Evolutionary conservation across 2,797 vertebrate genomes (phyloP), one percentile per base, ranked within the genome.

Genomic region (Hipposideros larvatus): DNA sequence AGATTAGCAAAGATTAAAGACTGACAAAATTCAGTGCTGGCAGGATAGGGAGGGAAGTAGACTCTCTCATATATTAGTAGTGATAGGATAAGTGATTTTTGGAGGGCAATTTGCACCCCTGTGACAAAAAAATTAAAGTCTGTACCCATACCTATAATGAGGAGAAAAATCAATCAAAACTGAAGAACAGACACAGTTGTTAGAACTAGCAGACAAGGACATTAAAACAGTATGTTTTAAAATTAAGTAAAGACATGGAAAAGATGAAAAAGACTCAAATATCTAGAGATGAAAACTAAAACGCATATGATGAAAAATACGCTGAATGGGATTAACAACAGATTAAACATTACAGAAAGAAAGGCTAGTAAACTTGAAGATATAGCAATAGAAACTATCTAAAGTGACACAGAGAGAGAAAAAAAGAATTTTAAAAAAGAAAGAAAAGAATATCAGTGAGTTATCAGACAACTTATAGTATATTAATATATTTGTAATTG

Each of bases 131-230:
- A 55, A 37, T 59, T 83, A 24, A 46, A 83, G 53, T 80, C 46
- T 86, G 3, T 77, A 90, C 51, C n/a, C 59, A 82, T 28, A 77
- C 26, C 79, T 57, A 31, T 61, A 90, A 90, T 21, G 31, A 87
- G 41, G 16, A 90, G 53, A 92, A 78, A 89, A 95, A 73, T 83
- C 46, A 75, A 41, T 53, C 65, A 24, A 91, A 92, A 85, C 2
- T 28, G 19, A 92, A 84, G 65, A 94, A 88, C 18, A 43, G 78
- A 66, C 55, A 19, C 46, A 94, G 87, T 77, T 95, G 53, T 90
- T 96, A 84, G 53, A 95, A 77, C 73, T 68, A 85, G 37, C 48
- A 24, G 24, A 59, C 7, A 21, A 55, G n/a, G 4, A 19, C n/a
- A 41, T 74, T 74, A 79, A 82, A 78, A 28, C 21, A 84, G 13